Evolutionary conservation across 2,797 vertebrate genomes (phyloP), one percentile per base, ranked within the genome.

Genomic region (Chaetodon trifasciatus): DNA sequence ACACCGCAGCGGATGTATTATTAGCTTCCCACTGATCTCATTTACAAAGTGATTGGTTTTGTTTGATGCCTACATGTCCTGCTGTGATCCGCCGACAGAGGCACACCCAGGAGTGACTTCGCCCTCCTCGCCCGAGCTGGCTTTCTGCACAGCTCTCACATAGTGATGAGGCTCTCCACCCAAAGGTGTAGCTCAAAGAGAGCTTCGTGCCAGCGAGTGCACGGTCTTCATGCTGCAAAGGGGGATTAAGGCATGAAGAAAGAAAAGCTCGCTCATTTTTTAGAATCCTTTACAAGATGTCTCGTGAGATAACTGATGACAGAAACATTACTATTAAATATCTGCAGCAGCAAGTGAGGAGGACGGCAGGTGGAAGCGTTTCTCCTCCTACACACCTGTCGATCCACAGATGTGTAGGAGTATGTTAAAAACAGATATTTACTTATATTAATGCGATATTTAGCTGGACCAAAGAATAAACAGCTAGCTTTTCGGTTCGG

Each of bases 41-140:
- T 94, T 93, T 93, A 88, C 87, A 88, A 91, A 88, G 81, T 85
- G 87, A 94, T 92, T 93, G 92, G 81, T 89, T 93, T 90, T 76
- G 57, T 84, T 66, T 90, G 86, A 91, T 81, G 79, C 65, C 83
- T 72, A 24, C 44, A 21, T 61, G 85, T 78, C 92, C 87, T 64
- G 84, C 92, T 90, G 92, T 77, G 86, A 76, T 37, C 70, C 50
- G 56, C 73, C 74, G 61, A 78, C 81, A 37, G 78, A 72, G 69
- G 46, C 40, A 55, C 64, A 57, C 52, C 74, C 55, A 70, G 11
- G 47, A 89, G 74, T 65, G 77, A 63, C 69, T 78, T 71, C 39
- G 15, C 28, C 70, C 66, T 74, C 76, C 56, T 71, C 73, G 53
- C 52, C 35, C 74, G n/a, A 35, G 39, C 63, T 76, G 16, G 3